These are phyloP conservation scores for Anthrax anthrax DNA, from an alignment of 2,888 invertebrate species.

Conservation along the genomic window DNA sequence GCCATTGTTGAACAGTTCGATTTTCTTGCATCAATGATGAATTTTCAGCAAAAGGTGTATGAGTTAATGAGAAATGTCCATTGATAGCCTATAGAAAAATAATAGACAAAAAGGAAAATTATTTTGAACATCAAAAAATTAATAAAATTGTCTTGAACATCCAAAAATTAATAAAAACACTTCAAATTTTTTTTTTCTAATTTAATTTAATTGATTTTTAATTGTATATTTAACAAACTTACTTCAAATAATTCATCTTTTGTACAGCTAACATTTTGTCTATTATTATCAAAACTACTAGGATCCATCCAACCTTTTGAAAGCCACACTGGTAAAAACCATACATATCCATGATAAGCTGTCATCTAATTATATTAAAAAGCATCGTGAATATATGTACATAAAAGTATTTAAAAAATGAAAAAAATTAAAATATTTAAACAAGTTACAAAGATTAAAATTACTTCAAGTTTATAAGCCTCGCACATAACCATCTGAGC, in stretches of 20 bases:
- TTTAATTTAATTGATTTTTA: background rate
- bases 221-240: constrained; percentile 4
- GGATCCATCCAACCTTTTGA: constrained; percentile 43
- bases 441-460: background rate
- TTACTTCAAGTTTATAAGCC: constrained; percentile 37
- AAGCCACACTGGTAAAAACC: constrained; percentile 73
- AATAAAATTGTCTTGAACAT: too few species aligned
- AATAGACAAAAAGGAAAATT: too few species aligned
- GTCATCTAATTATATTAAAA: constrained; percentile 44
- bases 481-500: constrained; percentile 70
- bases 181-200: background rate
- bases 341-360: constrained; percentile 58
- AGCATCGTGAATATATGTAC: too few species aligned
- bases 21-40: constrained; percentile 47
- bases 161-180: too few species aligned
- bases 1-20: constrained; percentile 50
- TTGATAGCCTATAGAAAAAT: constrained; percentile 43
- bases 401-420: background rate
- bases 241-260: constrained; percentile 44
- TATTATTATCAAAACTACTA: constrained; percentile 34
- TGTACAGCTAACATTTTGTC: constrained; percentile 41
- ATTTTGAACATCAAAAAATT: background rate
- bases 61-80: constrained; percentile 56
- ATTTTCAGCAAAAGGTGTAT: constrained; percentile 50
- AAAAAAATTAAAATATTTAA: background rate